phyloP scores from a whole-genome alignment of 2,888 invertebrate genomes.

The Eilema sororculum region DNA sequence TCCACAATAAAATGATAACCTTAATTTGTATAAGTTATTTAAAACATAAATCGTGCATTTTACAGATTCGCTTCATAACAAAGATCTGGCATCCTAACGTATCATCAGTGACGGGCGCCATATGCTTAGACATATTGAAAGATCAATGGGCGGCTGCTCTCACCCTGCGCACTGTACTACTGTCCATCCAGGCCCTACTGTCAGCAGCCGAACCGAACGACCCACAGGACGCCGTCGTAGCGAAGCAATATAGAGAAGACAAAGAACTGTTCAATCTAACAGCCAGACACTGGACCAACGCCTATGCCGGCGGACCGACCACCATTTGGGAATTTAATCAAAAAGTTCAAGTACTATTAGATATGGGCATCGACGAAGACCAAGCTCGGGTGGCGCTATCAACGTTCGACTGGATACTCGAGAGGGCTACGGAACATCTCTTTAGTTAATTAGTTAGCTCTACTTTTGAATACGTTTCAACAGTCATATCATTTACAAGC shows the following conservation, averaged over 20 bases:
- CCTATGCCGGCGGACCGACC: constrained; percentile 94
- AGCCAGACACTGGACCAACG: constrained; percentile 98
- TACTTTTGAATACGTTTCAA: constrained; percentile 21
- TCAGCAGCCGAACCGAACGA: constrained; percentile 97
- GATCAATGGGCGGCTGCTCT: constrained; percentile 99
- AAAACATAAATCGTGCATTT: constrained; percentile 35
- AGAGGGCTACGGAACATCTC: constrained; percentile 93
- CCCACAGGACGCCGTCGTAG: constrained; percentile 98
- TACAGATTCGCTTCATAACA: constrained; percentile 97
- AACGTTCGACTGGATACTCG: constrained; percentile 96
- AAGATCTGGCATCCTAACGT: constrained; percentile 99
- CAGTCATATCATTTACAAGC: constrained; percentile 31
- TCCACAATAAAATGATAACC: background rate
- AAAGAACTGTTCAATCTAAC: constrained; percentile 95
- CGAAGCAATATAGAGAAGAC: constrained; percentile 97
- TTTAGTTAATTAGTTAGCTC: constrained; percentile 78
- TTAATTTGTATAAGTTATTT: background rate
- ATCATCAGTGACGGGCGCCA: constrained; percentile 98
- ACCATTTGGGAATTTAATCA: constrained; percentile 91
- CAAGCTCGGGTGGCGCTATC: constrained; percentile 96
- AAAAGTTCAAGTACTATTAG: constrained; percentile 95
- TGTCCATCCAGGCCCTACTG: constrained; percentile 97
- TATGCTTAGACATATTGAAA: constrained; percentile 99
- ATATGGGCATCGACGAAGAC: constrained; percentile 98
- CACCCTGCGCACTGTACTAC: constrained; percentile 97